Conservation (phyloP, 2,888 invertebrate species). For the Leptura quadrifasciata region DNA sequence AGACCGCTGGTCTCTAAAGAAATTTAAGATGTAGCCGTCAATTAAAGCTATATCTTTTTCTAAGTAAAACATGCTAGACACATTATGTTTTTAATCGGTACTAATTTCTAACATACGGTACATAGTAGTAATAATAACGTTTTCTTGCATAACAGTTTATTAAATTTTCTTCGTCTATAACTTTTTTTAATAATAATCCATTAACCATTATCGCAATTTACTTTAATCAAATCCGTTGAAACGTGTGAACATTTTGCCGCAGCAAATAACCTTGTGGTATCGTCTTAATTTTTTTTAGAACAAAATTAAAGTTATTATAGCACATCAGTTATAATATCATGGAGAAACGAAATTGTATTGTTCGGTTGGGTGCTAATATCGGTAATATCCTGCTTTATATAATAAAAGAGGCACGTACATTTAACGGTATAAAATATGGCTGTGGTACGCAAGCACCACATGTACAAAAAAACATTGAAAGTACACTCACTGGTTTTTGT, state of each 20-base stretch:
- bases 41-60: too few relatives aligned
- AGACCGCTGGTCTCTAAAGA: too few relatives aligned
- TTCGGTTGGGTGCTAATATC: slow-evolving; percentile 14
- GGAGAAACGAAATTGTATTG: slow-evolving; percentile 22
- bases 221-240: slow-evolving; percentile 6
- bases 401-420: slow-evolving; percentile 28
- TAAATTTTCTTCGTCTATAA: neutral
- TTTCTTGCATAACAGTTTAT: neutral
- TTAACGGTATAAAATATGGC: slow-evolving; percentile 20
- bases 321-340: slow-evolving; percentile 18
- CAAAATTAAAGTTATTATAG: neutral
- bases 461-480: neutral
- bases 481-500: neutral
- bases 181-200: slow-evolving; percentile 4
- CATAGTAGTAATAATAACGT: neutral
- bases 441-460: slow-evolving; percentile 9
- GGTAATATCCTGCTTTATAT: slow-evolving; percentile 30
- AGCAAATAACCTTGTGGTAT: neutral
- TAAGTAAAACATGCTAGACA: neutral
- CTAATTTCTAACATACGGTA: neutral
- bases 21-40: too few relatives aligned
- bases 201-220: slow-evolving; percentile 9
- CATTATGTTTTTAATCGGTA: neutral
- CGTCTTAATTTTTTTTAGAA: neutral
- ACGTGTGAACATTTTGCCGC: slow-evolving; percentile 14